A percentile compares a stretch with the other conserved stretches of the same genome.
Evolutionary conservation across 1,140 invertebrate genomes (phyloP).

Genomic region (Periplaneta americana): DNA sequence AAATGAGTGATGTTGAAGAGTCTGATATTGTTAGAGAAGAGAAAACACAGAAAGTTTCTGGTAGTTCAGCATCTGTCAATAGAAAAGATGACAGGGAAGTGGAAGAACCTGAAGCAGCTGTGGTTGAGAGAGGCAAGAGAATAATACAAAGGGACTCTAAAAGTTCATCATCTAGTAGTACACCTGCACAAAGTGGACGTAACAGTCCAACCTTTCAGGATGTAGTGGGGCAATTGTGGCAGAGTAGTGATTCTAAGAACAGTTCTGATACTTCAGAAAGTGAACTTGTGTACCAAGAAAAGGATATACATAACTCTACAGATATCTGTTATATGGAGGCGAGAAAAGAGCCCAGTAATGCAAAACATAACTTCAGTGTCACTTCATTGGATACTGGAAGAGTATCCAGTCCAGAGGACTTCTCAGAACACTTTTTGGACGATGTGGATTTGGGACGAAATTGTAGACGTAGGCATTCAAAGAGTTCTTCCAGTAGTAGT

Average conservation of each 20-base stretch:
- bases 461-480: background rate
- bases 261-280: background rate
- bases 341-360: too few relatives aligned
- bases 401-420: background rate
- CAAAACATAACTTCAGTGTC: background rate
- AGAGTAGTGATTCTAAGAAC: background rate
- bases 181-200: background rate
- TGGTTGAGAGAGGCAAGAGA: background rate
- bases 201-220: background rate
- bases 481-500: background rate
- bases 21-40: background rate
- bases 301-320: background rate
- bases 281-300: background rate
- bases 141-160: background rate
- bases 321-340: background rate
- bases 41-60: background rate
- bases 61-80: background rate
- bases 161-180: too few relatives aligned
- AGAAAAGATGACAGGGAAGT: background rate
- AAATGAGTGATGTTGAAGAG: background rate
- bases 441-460: background rate
- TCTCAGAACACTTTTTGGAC: background rate
- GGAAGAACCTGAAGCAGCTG: background rate
- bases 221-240: background rate
- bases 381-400: background rate